Evolutionary conservation across 2,888 invertebrate genomes (phyloP), one percentile per base, ranked within the genome.

Genomic region (Lycocerus yunnanus): DNA sequence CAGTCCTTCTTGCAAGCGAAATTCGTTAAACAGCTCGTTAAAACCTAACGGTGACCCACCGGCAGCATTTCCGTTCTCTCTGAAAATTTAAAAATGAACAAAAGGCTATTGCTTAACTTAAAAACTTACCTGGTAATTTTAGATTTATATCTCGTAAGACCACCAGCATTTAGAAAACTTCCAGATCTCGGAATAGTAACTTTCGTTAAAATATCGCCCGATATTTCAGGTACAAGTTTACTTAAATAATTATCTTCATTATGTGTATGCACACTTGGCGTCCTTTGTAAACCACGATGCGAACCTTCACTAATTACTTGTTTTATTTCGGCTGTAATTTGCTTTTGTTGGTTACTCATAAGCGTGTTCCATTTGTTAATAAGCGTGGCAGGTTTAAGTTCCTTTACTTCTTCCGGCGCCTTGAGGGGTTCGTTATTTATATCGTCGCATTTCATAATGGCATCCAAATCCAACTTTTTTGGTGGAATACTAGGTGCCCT

Each of bases 1-100:
- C 69, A 96, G 90, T 83, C 95, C 95, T 88, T 96, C 96, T 87
- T 96, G 95, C 83, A 95, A 91, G 81, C 94, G 92, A 83, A 95
- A 94, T 88, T 95, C 95, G 86, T 94, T 94, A 86, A 95, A 95
- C 82, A 95, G 90, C 88, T 95, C 95, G 84, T 93, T 94, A 88
- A 95, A 95, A 83, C 95, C 95, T 81, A 95, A 88, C 69, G 95
- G 95, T 79, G 95, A 95, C 69, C 95, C 94, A 68, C 92, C 92
- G 77, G 90, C 90, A 75, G 90, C 90, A 83, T 91, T 90, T 15
- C 91, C 91, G 82, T 91, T 91, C 80, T 89, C 89, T 84, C 91
- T 91, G 87, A 78, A 90, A 89, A 70, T 21, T 16, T 63, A 2
- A 15, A 27, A 15, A 15, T 15, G 15, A 59, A 24, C 8, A 13